Percentiles rank a stretch among this genome's conserved stretches.
phyloP scores from a whole-genome alignment of 2,797 vertebrate genomes.

The Atherinosoma microstoma region DNA sequence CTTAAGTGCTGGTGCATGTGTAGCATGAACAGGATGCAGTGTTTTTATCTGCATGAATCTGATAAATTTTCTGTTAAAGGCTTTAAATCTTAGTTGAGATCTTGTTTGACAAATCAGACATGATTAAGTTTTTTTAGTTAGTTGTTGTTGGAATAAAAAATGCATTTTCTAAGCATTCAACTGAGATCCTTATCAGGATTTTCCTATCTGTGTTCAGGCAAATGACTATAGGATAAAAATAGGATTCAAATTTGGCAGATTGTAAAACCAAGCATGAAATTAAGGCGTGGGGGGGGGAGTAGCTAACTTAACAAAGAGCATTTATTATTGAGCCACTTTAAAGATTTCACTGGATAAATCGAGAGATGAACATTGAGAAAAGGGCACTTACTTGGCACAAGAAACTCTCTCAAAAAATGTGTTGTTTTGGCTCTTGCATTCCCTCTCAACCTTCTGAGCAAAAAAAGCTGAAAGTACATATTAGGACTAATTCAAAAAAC shows the following conservation, averaged over 20 bases:
- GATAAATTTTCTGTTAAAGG: not conserved
- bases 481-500: constrained; percentile 1
- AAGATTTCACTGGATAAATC: not conserved
- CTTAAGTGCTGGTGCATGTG: not conserved
- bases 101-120: not conserved
- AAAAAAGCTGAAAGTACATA: constrained; percentile 86
- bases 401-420: constrained; percentile 88
- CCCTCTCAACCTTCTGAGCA: constrained; percentile 91
- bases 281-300: not conserved
- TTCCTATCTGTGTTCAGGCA: constrained; percentile 17
- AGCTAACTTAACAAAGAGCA: constrained; percentile 17
- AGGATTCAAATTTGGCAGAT: not conserved
- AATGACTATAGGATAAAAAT: constrained; percentile 12
- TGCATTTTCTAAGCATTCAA: constrained; percentile 29
- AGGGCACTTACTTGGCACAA: constrained; percentile 91
- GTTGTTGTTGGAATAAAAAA: not conserved
- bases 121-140: not conserved
- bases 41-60: not conserved
- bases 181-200: constrained; percentile 14
- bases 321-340: not conserved
- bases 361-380: not conserved
- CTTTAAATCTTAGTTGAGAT: not conserved
- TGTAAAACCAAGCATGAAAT: constrained; percentile 37
- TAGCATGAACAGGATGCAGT: not conserved
- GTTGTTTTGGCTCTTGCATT: constrained; percentile 81